These are phyloP conservation scores for Sipha maydis DNA, from an alignment of 2,888 invertebrate species.

Conservation along the genomic window DNA sequence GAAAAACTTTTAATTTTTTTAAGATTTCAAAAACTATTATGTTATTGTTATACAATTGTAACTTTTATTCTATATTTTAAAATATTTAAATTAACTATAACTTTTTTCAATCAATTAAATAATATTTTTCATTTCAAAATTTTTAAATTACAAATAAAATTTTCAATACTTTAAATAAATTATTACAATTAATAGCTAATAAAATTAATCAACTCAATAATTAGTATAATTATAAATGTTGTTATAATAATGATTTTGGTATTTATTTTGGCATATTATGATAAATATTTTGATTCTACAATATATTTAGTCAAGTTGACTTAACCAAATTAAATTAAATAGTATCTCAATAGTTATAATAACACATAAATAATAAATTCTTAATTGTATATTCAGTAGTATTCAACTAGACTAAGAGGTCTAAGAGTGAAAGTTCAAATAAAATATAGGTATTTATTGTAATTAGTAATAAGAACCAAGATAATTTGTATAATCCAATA, in stretches of 20 bases:
- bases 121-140: too few species aligned
- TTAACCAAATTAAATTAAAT: not conserved
- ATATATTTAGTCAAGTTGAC: not conserved
- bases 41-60: too few species aligned
- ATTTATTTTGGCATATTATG: not conserved
- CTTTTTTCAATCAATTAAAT: too few species aligned
- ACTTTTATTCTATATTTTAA: too few species aligned
- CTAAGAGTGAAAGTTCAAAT: not conserved
- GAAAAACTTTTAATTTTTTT: too few species aligned
- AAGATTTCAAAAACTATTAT: too few species aligned
- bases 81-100: too few species aligned
- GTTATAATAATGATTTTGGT: not conserved
- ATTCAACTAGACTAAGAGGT: not conserved
- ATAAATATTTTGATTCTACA: not conserved
- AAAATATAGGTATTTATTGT: not conserved
- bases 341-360: conserved; percentile 2
- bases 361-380: not conserved
- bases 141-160: not conserved
- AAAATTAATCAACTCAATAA: not conserved
- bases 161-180: not conserved
- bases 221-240: not conserved
- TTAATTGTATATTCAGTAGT: not conserved
- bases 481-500: not conserved
- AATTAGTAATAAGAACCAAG: not conserved
- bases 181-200: conserved; percentile 9